A percentile compares a stretch with the other conserved stretches of the same genome.
Evolutionary conservation across 2,113 vertebrate species (phyloP).

Genomic region (Dascyllus trimaculatus): DNA sequence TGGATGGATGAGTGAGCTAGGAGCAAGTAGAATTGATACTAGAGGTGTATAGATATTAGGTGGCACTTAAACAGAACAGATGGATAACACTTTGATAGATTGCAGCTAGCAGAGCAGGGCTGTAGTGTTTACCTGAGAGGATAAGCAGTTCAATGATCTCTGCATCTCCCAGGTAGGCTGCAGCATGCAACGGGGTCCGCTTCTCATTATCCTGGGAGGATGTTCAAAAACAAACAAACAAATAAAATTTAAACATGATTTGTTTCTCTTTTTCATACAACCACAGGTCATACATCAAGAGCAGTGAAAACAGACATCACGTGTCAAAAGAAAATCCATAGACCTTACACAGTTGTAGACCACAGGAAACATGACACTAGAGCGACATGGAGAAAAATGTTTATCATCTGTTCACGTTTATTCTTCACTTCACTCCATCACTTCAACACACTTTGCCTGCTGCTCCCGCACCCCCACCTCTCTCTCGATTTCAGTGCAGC

Average conservation of each 20-base stretch:
- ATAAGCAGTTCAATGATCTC: conserved; percentile 99
- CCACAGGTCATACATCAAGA: neutral
- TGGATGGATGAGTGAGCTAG: conserved; percentile 14
- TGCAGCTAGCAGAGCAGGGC: neutral
- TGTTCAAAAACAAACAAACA: conserved; percentile 5
- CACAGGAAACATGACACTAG: conserved; percentile 53
- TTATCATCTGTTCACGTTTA: conserved; percentile 38
- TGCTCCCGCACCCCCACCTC: conserved; percentile 19
- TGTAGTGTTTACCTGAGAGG: conserved; percentile 92
- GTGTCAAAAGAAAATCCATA: conserved; percentile 47
- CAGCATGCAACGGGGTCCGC: conserved; percentile 97
- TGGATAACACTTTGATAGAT: neutral
- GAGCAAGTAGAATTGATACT: neutral
- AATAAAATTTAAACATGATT: neutral
- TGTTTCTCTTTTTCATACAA: neutral
- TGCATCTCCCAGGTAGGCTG: conserved; percentile 96
- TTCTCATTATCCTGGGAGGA: conserved; percentile 94
- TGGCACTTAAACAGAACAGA: neutral
- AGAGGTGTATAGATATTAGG: neutral
- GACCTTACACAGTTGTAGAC: conserved; percentile 34
- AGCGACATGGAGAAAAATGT: conserved; percentile 26
- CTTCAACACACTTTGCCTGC: neutral
- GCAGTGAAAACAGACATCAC: neutral
- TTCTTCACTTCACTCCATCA: conserved; percentile 45
- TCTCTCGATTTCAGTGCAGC: conserved; percentile 38